Percentiles rank a stretch among this genome's conserved stretches.
Evolutionary conservation across 2,797 vertebrate genomes (phyloP).

Genomic region (Vipera ursinii): DNA sequence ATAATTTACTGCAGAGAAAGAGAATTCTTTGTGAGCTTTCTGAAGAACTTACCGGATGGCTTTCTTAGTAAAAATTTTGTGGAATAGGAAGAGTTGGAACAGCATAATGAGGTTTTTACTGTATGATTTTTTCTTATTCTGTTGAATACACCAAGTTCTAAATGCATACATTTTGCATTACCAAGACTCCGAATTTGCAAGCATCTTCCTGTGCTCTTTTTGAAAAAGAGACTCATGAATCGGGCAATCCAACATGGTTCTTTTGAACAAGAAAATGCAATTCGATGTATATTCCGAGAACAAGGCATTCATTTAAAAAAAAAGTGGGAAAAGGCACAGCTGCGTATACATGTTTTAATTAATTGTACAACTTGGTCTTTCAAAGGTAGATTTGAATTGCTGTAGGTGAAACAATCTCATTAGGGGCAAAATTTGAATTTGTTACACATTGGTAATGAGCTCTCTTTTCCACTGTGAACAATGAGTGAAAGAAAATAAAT

Average conservation of each 20-base stretch:
- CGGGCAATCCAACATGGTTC: neutral
- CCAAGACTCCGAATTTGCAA: neutral
- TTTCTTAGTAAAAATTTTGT: neutral
- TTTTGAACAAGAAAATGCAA: neutral
- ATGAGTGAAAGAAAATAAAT: too few species aligned
- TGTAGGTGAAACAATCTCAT: neutral
- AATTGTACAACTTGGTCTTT: neutral
- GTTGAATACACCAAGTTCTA: neutral
- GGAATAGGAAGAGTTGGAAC: neutral
- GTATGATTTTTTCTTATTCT: neutral
- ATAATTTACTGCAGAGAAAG: slow-evolving; percentile 9
- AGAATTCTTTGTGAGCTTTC: neutral
- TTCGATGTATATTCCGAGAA: neutral
- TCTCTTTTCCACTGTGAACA: neutral
- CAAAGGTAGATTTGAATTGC: neutral
- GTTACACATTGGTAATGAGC: neutral
- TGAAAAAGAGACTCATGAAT: neutral
- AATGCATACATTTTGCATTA: neutral
- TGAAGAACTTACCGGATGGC: neutral
- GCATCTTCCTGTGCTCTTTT: neutral
- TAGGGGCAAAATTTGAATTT: neutral
- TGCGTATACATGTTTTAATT: neutral
- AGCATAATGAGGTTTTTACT: neutral
- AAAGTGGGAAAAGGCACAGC: neutral
- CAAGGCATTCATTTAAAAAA: neutral